Evolutionary conservation across 2,888 invertebrate species (phyloP), one percentile per base, ranked within the genome.

Genomic region (Lepidocyrtinus sp.): DNA sequence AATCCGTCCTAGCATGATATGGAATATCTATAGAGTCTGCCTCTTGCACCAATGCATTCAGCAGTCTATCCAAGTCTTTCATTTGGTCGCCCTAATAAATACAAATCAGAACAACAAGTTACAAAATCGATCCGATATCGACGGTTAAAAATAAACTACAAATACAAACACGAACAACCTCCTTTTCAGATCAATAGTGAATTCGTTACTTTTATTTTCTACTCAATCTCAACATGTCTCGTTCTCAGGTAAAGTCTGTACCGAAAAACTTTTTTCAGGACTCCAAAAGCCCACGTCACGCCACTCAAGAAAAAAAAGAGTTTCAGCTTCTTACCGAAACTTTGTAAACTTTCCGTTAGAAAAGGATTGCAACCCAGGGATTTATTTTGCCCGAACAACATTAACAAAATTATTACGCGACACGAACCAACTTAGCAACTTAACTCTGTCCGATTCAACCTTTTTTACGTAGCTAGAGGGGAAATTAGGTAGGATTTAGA

Each of bases 1-100:
- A 94, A 89, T 96, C 94, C 87, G 94, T 93, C 88, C 96, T 92
- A 88, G 96, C 96, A 93, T 96, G 96, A 90, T 96, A 96, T 87
- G 96, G 96, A 70, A 86, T 84, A 76, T 86, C 86, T 63, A 86
- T 86, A 17, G 84, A 84, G 21, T 84, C 84, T 3, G 86, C 86
- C 72, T 86, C 86, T 75, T 84, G 83, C 50, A 86, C 82, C 27
- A 86, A 70, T 21, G 86, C 86, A 25, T 81, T 83, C 62, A 86
- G 80, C 15, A 86, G 74, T 46, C 85, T 77, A 70, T 86, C 86
- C 75, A 86, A 79, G 73, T 86, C 86, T 81, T 86, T 86, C 86
- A 86, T 86, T 83, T 84, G 84, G 76, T 84, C 83, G 26, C 81
- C 82, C 85, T 85, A 62, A n/a, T 22, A 55, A 72, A 64, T 0